Evolutionary conservation across 2,888 invertebrate species (phyloP).

Genomic region (Drosophila nigritarsus): DNA sequence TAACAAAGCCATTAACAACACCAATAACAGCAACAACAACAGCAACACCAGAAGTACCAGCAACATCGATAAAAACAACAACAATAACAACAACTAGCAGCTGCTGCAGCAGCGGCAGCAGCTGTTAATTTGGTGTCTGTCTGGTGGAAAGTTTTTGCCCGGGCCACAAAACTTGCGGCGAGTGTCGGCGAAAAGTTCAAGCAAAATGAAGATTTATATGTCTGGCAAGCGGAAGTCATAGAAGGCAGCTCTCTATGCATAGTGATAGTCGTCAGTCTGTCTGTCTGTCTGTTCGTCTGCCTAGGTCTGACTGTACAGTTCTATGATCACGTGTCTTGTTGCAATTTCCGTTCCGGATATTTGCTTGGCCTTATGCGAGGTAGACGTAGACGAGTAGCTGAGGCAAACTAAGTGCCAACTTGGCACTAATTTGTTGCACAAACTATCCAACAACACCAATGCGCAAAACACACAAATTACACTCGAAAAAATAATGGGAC

Average conservation of each 20-base stretch:
- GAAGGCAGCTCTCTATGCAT: conserved; percentile 50
- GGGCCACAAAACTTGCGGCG: conserved; percentile 54
- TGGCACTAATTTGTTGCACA: conserved; percentile 74
- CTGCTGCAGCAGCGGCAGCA: conserved; percentile 26
- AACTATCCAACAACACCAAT: conserved; percentile 55
- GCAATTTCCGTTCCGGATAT: conserved; percentile 79
- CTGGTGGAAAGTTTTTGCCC: conserved; percentile 56
- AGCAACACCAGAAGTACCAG: background rate
- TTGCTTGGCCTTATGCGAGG: conserved; percentile 48
- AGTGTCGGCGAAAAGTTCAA: conserved; percentile 66
- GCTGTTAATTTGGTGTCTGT: conserved; percentile 73
- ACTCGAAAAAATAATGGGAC: background rate
- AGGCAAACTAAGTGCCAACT: conserved; percentile 65
- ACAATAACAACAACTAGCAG: conserved; percentile 11
- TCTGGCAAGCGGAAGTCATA: conserved; percentile 75
- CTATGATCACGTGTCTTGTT: conserved; percentile 75
- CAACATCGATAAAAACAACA: conserved; percentile 10
- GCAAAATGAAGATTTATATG: conserved; percentile 79
- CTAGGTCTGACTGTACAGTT: conserved; percentile 4
- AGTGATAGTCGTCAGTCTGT: conserved; percentile 36
- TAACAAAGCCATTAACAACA: conserved; percentile 8
- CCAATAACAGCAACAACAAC: background rate
- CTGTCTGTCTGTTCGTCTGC: background rate
- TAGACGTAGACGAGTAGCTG: conserved; percentile 25
- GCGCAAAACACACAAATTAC: conserved; percentile 25